Base-by-base conservation (phyloP, 2,797 vertebrate genomes). In the Hippocampus kuda region DNA sequence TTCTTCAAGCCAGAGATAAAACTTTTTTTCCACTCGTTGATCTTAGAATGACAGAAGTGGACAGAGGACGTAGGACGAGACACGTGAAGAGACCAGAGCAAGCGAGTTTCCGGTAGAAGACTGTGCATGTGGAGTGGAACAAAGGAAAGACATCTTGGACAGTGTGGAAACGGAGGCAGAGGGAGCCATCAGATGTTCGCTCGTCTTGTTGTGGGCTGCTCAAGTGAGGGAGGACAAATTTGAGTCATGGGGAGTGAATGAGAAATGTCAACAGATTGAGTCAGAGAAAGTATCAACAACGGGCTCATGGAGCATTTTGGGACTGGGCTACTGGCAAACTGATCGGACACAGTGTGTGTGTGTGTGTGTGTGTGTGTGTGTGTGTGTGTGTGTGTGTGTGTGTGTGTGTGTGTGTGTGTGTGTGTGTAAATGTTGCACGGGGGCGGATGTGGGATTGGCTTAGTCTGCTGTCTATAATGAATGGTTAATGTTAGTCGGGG, bases 401-500 rank as follows among this genome's bases (percentile, higher is more conserved):
- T 72, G 75, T 34, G 63, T 72, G 69, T 71, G 74, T 73, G 66
- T 72, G 69, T 34, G 30, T 34, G 30, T 34, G 13, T 77, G 76
- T 75, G 77, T 74, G 82, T 84, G 82, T 81, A 72, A 62, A 75
- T 83, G 83, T 79, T 85, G 82, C 74, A 86, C 77, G 85, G 83
- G 84, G 85, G 87, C 79, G 85, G 85, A 88, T 86, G 84, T 86
- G 86, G 90, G 87, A 89, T 90, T 91, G 90, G 91, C 89, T 90
- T 87, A 89, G 89, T 88, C 88, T 86, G 81, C 83, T 82, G 84
- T 89, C 87, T 90, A 90, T 91, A 92, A 91, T 90, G 86, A 92
- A 90, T 88, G 88, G 88, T 92, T 91, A 92, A 91, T 91, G 90
- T 89, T 89, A 90, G 89, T 89, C 82, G 77, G 83, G 87, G 86